Conservation (phyloP, 2,888 invertebrate species). For the Trachelus iudaicus region DNA sequence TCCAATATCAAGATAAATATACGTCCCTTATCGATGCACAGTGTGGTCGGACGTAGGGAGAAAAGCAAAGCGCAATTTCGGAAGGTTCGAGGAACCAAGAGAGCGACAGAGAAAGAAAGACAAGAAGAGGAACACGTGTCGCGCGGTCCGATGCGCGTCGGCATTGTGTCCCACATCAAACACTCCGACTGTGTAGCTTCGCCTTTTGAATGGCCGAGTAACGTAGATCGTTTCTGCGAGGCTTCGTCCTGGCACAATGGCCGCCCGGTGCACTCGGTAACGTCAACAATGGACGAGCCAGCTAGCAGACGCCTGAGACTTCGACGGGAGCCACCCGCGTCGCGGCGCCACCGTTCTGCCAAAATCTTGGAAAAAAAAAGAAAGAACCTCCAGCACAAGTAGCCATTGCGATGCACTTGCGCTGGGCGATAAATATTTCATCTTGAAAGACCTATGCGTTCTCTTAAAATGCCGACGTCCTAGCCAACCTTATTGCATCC, state of each 20-base stretch:
- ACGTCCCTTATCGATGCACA: background rate
- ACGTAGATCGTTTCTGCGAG: conserved; percentile 5
- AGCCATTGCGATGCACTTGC: conserved; percentile 18
- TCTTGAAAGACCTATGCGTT: background rate
- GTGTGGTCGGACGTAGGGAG: background rate
- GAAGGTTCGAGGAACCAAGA: background rate
- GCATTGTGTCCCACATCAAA: conserved; percentile 3
- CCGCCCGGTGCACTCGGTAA: conserved; percentile 9
- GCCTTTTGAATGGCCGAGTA: conserved; percentile 1
- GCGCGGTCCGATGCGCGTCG: background rate
- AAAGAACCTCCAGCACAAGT: background rate
- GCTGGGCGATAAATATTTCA: conserved; percentile 22
- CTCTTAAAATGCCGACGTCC: background rate
- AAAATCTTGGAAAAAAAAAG: conserved; percentile 5
- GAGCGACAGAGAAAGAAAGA: background rate
- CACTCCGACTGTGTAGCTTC: background rate
- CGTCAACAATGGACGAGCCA: conserved; percentile 41
- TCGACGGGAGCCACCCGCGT: conserved; percentile 46
- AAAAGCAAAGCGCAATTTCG: background rate
- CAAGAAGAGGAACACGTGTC: background rate
- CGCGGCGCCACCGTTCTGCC: conserved; percentile 39
- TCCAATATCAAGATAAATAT: background rate
- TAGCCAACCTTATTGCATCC: background rate
- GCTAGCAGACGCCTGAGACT: conserved; percentile 16
- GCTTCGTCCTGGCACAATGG: conserved; percentile 3